These are phyloP conservation scores for Paratilapia polleni DNA, from an alignment of 2,113 vertebrate species.

Conservation along the genomic window DNA sequence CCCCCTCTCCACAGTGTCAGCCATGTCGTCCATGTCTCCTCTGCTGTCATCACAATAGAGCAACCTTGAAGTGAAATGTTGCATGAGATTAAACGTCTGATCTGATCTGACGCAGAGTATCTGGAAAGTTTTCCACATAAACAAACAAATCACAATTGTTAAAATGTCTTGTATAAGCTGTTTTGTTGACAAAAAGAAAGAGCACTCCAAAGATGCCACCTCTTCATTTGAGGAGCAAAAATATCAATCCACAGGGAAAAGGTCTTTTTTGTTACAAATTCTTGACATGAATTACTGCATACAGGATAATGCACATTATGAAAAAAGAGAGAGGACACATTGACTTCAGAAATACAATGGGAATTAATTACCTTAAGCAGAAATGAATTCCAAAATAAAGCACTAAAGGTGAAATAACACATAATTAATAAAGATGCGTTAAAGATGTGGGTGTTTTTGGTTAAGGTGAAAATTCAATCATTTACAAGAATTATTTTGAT, in stretches of 20 bases:
- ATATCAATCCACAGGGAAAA: too few relatives aligned
- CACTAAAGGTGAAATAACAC: background rate
- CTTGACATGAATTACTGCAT: background rate
- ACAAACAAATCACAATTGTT: background rate
- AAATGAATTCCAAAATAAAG: background rate
- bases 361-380: background rate
- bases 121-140: background rate
- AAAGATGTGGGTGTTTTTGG: background rate
- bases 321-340: background rate
- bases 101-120: background rate
- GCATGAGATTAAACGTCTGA: background rate
- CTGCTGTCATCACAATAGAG: background rate
- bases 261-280: background rate
- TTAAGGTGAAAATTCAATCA: background rate
- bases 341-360: background rate
- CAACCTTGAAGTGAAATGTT: slow-evolving; percentile 2
- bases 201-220: background rate
- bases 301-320: background rate
- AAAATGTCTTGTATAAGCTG: background rate
- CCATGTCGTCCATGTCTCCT: background rate
- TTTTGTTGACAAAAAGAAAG: background rate
- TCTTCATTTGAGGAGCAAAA: background rate
- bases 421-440: background rate
- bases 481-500: accelerated
- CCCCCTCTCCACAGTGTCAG: background rate